These are phyloP conservation scores for Lordiphosa clarofinis DNA, from an alignment of 1,140 invertebrate species.

Conservation along the genomic window DNA sequence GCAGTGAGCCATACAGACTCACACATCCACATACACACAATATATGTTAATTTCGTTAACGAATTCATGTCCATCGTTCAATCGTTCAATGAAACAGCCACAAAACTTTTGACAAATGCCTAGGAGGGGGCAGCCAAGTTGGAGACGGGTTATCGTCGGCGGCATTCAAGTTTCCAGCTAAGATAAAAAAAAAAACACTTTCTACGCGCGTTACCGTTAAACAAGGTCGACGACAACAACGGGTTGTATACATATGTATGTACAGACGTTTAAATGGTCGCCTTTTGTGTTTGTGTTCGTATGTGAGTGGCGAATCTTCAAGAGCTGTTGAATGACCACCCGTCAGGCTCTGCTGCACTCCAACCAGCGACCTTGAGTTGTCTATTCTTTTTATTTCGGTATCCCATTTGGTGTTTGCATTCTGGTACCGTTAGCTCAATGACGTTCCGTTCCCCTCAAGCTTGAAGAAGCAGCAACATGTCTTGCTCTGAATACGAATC, in stretches of 20 bases:
- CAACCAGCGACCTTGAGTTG: constrained; percentile 40
- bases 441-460: constrained; percentile 32
- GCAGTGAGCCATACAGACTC: background rate
- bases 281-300: constrained; percentile 8
- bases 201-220: constrained; percentile 75
- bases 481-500: constrained; percentile 72
- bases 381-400: constrained; percentile 25
- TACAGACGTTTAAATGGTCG: too few species aligned
- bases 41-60: constrained; percentile 30
- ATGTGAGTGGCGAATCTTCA: constrained; percentile 24
- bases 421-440: constrained; percentile 42
- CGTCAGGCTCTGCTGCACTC: constrained; percentile 20
- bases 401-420: constrained; percentile 21
- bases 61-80: constrained; percentile 31
- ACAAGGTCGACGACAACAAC: constrained; percentile 64
- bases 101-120: constrained; percentile 14
- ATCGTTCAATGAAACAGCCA: constrained; percentile 2
- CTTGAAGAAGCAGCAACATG: constrained; percentile 36
- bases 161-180: constrained; percentile 53
- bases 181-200: constrained; percentile 58
- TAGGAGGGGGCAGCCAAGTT: constrained; percentile 4
- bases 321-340: constrained; percentile 40
- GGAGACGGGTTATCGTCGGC: constrained; percentile 25
- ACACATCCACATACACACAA: constrained; percentile 17
- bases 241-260: constrained; percentile 10